These are phyloP conservation scores for Dromius quadrimaculatus DNA, from an alignment of 2,888 invertebrate species.

Conservation along the genomic window DNA sequence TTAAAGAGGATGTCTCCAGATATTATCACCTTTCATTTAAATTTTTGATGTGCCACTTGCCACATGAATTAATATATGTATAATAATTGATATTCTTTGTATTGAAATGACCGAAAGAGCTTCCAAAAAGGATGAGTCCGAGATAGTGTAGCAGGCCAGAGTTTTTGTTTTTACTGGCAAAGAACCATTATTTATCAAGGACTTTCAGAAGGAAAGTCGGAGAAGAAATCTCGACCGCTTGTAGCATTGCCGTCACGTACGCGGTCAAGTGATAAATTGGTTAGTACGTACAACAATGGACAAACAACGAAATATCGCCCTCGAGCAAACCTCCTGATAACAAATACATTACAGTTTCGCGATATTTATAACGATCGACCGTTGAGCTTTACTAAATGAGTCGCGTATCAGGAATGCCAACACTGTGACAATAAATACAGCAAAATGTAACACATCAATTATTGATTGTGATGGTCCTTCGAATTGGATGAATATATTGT, in stretches of 20 bases:
- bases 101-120: no score
- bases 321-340: conserved; percentile 37
- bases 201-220: conserved; percentile 26
- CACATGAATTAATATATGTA: no score
- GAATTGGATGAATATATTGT: no score
- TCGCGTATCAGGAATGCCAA: neutral
- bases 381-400: neutral
- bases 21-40: neutral
- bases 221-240: conserved; percentile 53
- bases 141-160: no score
- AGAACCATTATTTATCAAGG: conserved; percentile 47
- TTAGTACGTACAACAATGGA: conserved; percentile 51
- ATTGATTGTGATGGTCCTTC: no score
- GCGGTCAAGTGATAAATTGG: conserved; percentile 62
- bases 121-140: neutral
- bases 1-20: conserved; percentile 8
- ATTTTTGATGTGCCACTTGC: no score
- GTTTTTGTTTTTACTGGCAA: conserved; percentile 32
- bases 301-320: conserved; percentile 51
- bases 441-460: no score
- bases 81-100: no score
- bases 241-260: conserved; percentile 59
- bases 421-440: neutral
- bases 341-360: conserved; percentile 36
- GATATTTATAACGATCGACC: conserved; percentile 20